Base-by-base conservation (phyloP, 1,140 invertebrate species). In the Eriocheir sinensis region DNA sequence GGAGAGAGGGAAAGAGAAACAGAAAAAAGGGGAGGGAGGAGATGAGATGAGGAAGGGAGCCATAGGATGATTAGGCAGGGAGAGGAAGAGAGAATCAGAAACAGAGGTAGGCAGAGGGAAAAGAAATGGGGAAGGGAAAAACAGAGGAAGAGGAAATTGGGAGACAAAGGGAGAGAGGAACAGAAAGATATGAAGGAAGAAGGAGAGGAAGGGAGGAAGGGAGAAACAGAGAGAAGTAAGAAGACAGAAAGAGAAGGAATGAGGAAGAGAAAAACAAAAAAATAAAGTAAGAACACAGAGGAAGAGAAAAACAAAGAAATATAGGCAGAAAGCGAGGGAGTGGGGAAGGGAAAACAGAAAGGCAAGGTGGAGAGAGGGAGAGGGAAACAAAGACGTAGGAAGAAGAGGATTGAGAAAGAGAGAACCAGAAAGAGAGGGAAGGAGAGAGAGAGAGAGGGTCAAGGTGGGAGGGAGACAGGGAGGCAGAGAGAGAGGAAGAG, bases 391-490 rank as follows among this genome's bases (percentile, higher is more conserved):
- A 30, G n/a, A 32, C 80, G 8, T 17, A 83, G 0, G 30, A 83
- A 12, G 3, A 83, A 83, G n/a, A n/a, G n/a, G n/a, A 86, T n/a
- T 34, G 15, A 0, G 3, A 36, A n/a, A 30, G 40, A 86, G n/a
- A 21, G 15, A 32, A 83, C 30, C 80, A 12, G n/a, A 9, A 36
- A 86, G 83, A 34, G 32, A 34, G 83, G 40, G 83, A 86, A 40
- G 34, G 83, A n/a, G 32, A 86, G 83, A 86, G 83, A 34, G 83
- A n/a, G 40, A 40, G 34, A 40, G 34, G 32, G 40, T 34, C 34
- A 40, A 86, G 32, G n/a, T n/a, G n/a, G n/a, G n/a, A 86, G 32
- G 40, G 83, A 86, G 32, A 86, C 21, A n/a, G n/a, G n/a, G n/a
- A n/a, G n/a, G 15, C 12, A 30, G n/a, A 30, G 15, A n/a, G 9